Evolutionary conservation across 2,797 vertebrate genomes (phyloP), one percentile per base, ranked within the genome.

Genomic region (Hemibagrus guttatus): DNA sequence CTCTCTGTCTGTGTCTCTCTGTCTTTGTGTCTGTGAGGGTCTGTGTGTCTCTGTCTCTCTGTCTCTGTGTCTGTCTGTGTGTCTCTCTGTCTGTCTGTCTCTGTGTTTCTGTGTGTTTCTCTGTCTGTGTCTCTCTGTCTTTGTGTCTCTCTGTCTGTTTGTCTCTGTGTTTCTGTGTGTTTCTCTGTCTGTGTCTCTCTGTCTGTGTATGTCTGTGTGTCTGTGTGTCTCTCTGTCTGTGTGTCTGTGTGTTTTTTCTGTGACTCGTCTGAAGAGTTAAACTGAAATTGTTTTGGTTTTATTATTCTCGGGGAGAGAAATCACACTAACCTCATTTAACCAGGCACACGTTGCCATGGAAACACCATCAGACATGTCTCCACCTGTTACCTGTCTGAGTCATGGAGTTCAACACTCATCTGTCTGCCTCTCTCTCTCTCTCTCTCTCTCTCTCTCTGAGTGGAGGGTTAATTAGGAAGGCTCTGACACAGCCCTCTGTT

Each of bases 311-410:
- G 19, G 23, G 9, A 39, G 31, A 23, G 19, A 23, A 78, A 58
- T 76, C n/a, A 82, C n/a, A 21, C n/a, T 81, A 83, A 69, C 81
- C 64, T 56, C 1, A 12, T 68, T 71, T 71, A 83, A 71, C 82
- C 82, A 69, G 17, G 71, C 49, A 26, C 31, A 58, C 2, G 82
- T 83, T 14, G 11, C 66, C 82, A 83, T 83, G 82, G 82, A 83
- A 83, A 83, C 82, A 39, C 82, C 31, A 35, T 83, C 52, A 23
- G 59, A 54, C 42, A 66, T 1, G 31, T 79, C 59, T 68, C 31
- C 56, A 63, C 72, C 84, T 52, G 72, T 56, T 66, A 85, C 84
- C 72, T 80, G 75, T 56, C 72, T 63, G 75, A 54, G n/a, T 56
- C 64, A 83, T 56, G 11, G 64, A 68, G 64, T 56, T 49, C 42